These are phyloP conservation scores for Eulemur rubriventer DNA, from an alignment of 2,797 vertebrate species.

Conservation along the genomic window DNA sequence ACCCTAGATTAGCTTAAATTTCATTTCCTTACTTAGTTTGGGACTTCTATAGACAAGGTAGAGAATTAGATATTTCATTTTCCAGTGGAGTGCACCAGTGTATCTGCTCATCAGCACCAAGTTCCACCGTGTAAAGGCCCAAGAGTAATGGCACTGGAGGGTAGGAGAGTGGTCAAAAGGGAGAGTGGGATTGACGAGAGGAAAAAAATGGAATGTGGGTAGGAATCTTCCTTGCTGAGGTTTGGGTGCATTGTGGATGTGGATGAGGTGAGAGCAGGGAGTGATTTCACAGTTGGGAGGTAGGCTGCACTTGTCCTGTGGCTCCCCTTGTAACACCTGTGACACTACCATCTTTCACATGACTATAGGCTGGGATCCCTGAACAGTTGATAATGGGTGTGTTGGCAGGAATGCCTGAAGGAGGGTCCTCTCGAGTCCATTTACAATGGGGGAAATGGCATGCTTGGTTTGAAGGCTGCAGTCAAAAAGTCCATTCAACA, in stretches of 20 bases:
- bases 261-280: background rate
- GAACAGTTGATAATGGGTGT: background rate
- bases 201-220: background rate
- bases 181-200: background rate
- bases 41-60: background rate
- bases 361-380: background rate
- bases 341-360: background rate
- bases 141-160: background rate
- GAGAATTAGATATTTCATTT: background rate
- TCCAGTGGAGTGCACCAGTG: background rate
- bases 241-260: background rate
- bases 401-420: background rate
- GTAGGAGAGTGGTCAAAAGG: background rate
- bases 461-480: background rate
- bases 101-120: background rate
- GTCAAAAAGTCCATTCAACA: background rate
- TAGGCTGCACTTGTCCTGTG: background rate
- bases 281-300: background rate
- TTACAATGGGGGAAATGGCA: background rate
- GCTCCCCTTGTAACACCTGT: background rate
- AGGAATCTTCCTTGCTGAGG: background rate
- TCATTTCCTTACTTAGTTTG: background rate
- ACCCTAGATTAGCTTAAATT: background rate
- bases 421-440: background rate
- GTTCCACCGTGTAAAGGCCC: background rate